Conservation (phyloP, 2,113 vertebrate species). For the Melanostigma gelatinosum region DNA sequence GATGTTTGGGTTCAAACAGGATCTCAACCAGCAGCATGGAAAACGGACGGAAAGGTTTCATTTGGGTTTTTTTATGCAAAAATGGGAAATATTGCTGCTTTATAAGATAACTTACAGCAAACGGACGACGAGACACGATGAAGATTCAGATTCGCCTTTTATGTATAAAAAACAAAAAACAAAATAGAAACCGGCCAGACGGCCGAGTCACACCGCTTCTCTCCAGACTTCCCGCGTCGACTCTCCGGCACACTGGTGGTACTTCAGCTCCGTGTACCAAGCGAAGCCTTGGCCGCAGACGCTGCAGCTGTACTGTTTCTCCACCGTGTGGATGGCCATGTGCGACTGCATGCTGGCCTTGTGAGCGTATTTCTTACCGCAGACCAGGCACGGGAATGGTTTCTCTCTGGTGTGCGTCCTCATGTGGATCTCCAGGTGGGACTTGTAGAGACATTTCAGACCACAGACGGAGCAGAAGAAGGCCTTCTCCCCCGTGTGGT, state of each 20-base stretch:
- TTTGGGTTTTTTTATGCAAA: not conserved
- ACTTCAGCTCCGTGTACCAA: constrained; percentile 29
- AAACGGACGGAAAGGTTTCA: too few species aligned
- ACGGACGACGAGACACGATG: too few species aligned
- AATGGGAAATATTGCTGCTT: not conserved
- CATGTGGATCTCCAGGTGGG: constrained; percentile 19
- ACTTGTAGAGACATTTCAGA: not conserved
- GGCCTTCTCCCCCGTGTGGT: not conserved
- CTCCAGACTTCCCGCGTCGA: not conserved
- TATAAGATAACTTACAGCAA: too few species aligned
- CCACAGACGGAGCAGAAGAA: constrained; percentile 14
- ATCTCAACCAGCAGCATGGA: too few species aligned
- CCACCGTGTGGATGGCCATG: constrained; percentile 8
- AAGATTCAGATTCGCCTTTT: not conserved
- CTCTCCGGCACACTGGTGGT: constrained; percentile 12
- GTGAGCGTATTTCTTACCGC: constrained; percentile 24
- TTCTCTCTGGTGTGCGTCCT: constrained; percentile 15
- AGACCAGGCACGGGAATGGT: not conserved
- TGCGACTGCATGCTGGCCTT: constrained; percentile 36
- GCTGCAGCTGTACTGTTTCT: constrained; percentile 1
- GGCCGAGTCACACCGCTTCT: not conserved
- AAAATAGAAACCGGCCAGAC: too few species aligned
- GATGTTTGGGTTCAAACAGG: too few species aligned
- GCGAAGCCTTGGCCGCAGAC: not conserved
- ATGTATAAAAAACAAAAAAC: too few species aligned